phyloP scores from a whole-genome alignment of 1,140 invertebrate genomes.

The Streblospio benedicti region DNA sequence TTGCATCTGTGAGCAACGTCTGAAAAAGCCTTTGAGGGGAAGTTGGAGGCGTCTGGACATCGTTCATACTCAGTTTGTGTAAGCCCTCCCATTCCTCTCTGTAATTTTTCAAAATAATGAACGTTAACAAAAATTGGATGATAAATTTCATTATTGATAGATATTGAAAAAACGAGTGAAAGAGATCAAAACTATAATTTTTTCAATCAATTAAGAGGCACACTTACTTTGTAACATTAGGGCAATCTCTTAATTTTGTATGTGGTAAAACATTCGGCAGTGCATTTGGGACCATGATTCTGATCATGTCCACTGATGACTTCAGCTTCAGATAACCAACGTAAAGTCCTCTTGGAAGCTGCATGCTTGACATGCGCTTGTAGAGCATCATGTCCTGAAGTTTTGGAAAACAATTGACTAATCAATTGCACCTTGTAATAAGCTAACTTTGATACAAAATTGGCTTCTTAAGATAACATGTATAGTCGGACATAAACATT shows the following conservation, averaged over 20 bases:
- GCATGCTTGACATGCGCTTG: constrained; percentile 74
- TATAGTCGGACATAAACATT: too few relatives aligned
- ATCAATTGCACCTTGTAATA: too few relatives aligned
- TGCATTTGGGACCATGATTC: constrained; percentile 82
- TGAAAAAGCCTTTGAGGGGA: constrained; percentile 36
- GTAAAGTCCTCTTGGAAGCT: constrained; percentile 76
- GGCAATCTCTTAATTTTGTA: constrained; percentile 83
- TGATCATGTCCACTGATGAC: constrained; percentile 84
- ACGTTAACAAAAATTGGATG: background rate
- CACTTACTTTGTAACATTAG: constrained; percentile 85
- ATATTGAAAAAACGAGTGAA: background rate
- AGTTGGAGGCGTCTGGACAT: constrained; percentile 16
- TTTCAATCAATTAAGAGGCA: background rate
- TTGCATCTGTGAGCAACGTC: constrained; percentile 30
- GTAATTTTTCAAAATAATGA: constrained; percentile 30
- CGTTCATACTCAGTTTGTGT: constrained; percentile 34
- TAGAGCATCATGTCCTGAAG: constrained; percentile 78
- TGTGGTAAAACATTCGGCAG: constrained; percentile 87
- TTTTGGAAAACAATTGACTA: too few relatives aligned
- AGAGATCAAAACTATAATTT: background rate
- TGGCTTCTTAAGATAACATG: too few relatives aligned
- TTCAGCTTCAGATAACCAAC: constrained; percentile 91
- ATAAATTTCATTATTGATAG: too few relatives aligned
- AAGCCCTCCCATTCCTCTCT: constrained; percentile 81
- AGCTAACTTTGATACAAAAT: too few relatives aligned